Evolutionary conservation across 2,888 invertebrate genomes (phyloP), one percentile per base, ranked within the genome.

Genomic region (Luffia ferchaultella): DNA sequence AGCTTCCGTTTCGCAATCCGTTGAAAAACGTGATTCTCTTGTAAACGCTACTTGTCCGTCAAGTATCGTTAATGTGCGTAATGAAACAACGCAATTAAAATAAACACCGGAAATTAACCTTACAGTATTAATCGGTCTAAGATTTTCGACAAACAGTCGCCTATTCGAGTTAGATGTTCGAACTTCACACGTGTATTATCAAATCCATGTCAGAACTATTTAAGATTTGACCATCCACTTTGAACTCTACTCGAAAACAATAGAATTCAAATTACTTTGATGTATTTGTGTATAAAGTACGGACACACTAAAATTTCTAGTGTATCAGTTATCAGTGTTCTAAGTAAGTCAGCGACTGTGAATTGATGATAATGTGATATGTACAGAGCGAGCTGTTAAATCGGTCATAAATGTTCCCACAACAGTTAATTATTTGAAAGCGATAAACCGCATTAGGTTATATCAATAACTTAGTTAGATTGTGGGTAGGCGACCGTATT

Each of bases 361-460:
- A 65, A 67, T 64, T 64, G 64, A 62, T 65, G 70, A 64, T 71
- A 72, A 68, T 65, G 55, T 59, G 55, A 61, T 58, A 58, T 60
- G 57, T 52, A 50, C 20, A 30, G 51, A 50, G 45, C 45, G 9
- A 16, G 50, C 16, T 42, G 45, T 20, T 44, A 42, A 51, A 46
- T 46, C 49, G 50, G 42, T 42, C 49, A 47, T 30, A n/a, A 16
- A 41, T 20, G 52, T 54, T 54, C 54, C 54, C 54, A 53, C 54
- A 52, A 16, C 40, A 40, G 9, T 54, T 55, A 53, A 54, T 58
- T 62, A 63, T 60, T 63, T 60, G 58, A 59, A 54, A 58, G 55
- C 53, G 62, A 62, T 63, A 65, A 60, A 40, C 53, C 45, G 53
- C 61, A 60, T 53, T 59, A 55, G 60, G 60, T 53, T 58, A 52